Conservation (phyloP, 2,113 vertebrate species). For the Pterophyllum scalare region DNA sequence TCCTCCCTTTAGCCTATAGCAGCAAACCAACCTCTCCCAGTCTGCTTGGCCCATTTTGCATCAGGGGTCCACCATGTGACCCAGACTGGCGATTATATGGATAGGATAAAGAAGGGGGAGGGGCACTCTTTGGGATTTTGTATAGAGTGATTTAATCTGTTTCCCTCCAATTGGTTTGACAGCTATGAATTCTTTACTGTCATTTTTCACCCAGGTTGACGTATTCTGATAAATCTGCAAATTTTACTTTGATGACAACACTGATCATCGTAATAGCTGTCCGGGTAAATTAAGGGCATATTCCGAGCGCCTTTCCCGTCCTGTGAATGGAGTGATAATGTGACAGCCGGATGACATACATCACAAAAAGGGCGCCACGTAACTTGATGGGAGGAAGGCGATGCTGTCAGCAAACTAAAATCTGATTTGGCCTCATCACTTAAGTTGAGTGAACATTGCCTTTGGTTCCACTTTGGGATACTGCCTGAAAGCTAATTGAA, state of each 20-base stretch:
- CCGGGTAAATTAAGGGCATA: slow-evolving; percentile 27
- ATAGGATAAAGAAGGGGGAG: neutral
- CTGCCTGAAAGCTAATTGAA: slow-evolving; percentile 60
- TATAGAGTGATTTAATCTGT: slow-evolving; percentile 34
- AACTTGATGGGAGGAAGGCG: slow-evolving; percentile 44
- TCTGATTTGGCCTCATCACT: slow-evolving; percentile 50
- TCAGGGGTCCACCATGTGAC: slow-evolving; percentile 15
- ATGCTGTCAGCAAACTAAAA: slow-evolving; percentile 41
- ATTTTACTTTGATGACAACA: slow-evolving; percentile 24
- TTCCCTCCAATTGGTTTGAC: slow-evolving; percentile 10
- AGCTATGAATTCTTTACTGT: neutral
- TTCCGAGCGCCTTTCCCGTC: neutral
- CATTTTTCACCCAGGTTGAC: neutral
- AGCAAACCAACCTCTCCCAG: slow-evolving; percentile 27
- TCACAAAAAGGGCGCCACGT: slow-evolving; percentile 24
- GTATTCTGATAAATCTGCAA: slow-evolving; percentile 20
- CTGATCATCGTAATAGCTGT: slow-evolving; percentile 14
- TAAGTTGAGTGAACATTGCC: slow-evolving; percentile 47
- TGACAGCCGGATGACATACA: slow-evolving; percentile 44
- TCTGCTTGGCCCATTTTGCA: neutral
- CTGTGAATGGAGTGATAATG: slow-evolving; percentile 26
- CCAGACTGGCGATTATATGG: slow-evolving; percentile 30
- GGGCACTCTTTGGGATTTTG: slow-evolving; percentile 5
- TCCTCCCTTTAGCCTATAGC: slow-evolving; percentile 32
- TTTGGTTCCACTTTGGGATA: slow-evolving; percentile 57